These are phyloP conservation scores for Boloria euphrosyne DNA, from an alignment of 2,888 invertebrate genomes.

Conservation along the genomic window DNA sequence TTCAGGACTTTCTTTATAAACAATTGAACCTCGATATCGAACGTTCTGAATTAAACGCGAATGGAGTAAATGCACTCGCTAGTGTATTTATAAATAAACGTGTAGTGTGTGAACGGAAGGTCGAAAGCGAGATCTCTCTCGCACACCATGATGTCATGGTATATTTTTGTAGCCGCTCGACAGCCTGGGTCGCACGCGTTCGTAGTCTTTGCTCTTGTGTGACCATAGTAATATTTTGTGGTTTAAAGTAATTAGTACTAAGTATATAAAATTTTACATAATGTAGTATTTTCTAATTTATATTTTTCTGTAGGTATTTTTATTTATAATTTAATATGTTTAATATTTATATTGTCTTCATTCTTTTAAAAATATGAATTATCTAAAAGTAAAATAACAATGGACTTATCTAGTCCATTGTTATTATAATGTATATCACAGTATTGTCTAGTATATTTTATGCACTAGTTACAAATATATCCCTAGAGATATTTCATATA, in stretches of 20 bases:
- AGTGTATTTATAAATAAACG: slow-evolving; percentile 62
- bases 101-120: slow-evolving; percentile 53
- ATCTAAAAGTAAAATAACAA: too few relatives aligned
- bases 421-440: too few relatives aligned
- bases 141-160: slow-evolving; percentile 80
- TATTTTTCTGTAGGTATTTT: too few relatives aligned
- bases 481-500: too few relatives aligned
- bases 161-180: slow-evolving; percentile 74
- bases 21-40: slow-evolving; percentile 41
- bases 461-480: too few relatives aligned
- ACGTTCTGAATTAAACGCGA: slow-evolving; percentile 57
- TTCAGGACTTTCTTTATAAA: not conserved
- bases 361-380: too few relatives aligned
- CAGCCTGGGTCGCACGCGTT: slow-evolving; percentile 67
- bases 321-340: too few relatives aligned
- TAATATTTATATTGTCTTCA: too few relatives aligned
- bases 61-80: slow-evolving; percentile 71
- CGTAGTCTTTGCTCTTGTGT: slow-evolving; percentile 61
- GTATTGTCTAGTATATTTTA: too few relatives aligned
- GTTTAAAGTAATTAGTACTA: slow-evolving; percentile 25
- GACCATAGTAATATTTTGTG: slow-evolving; percentile 49
- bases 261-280: not conserved
- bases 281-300: not conserved
- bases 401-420: too few relatives aligned
- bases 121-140: slow-evolving; percentile 57